Base-by-base conservation (phyloP, 1,140 invertebrate species). In the Fopius arisanus region DNA sequence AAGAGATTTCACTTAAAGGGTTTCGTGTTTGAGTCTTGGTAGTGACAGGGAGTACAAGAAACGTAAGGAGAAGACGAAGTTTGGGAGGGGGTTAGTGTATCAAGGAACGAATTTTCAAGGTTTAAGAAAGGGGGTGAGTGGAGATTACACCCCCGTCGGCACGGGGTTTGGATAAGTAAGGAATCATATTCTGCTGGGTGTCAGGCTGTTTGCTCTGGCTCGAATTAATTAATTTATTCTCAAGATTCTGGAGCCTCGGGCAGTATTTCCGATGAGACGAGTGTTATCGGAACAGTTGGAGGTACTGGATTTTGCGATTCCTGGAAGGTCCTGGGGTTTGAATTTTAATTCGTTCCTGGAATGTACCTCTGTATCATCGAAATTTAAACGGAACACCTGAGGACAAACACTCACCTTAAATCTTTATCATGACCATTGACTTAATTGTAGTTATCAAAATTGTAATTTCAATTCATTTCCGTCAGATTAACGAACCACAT, bases 1-100 rank as follows among this genome's bases (percentile, higher is more conserved):
- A 87, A 88, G 86, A 88, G 86, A 87, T 87, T 88, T 87, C 83
- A 87, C 84, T 88, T 88, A 88, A 87, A 88, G 86, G 87, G 87
- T 87, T 88, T 87, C 84, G 78, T 82, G 83, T 86, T 86, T 84
- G 86, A 88, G 86, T 88, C 87, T 88, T 88, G 86, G 79, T 87
- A 86, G 86, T 87, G 86, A 88, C 87, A 88, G 82, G 83, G 81
- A 79, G 81, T 79, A 72, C 78, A 79, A 79, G 71, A 79, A 82
- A 59, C 70, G 84, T 29, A 72, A 74, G 71, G 12, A 37, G 73
- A 71, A 31, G 21, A 73, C 41, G 73, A 76, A 19, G 86, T 83
- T 74, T 62, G 76, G 74, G 67, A 29, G 59, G 29, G 6, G 62
- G n/a, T 59, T 3, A 59, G 54, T 59, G 54, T 59, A 59, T 59